phyloP scores from a whole-genome alignment of 1,140 invertebrate genomes.

The Phthorimaea operculella region DNA sequence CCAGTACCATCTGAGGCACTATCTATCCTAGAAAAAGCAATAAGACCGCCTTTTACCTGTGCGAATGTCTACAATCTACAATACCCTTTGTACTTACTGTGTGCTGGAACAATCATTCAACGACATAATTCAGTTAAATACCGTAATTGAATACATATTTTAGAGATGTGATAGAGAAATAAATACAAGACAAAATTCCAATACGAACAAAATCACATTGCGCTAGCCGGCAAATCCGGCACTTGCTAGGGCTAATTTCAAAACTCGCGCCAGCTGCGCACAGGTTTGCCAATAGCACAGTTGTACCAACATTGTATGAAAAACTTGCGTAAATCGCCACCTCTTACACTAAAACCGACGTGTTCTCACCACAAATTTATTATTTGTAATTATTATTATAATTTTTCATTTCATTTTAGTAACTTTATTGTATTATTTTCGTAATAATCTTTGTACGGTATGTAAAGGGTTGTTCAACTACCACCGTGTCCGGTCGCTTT shows the following conservation, averaged over 20 bases:
- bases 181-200: too few species aligned
- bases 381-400: conserved; percentile 1
- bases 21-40: too few species aligned
- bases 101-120: too few species aligned
- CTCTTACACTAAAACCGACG: not conserved
- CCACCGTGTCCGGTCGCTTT: conserved; percentile 36
- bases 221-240: not conserved
- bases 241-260: conserved; percentile 7
- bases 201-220: too few species aligned
- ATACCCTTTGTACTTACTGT: too few species aligned
- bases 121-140: too few species aligned
- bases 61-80: too few species aligned
- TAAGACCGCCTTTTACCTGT: too few species aligned
- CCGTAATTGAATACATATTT: not conserved
- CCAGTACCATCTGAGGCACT: too few species aligned
- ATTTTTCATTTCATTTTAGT: not conserved
- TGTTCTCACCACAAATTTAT: not conserved
- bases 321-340: not conserved
- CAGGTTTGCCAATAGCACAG: conserved; percentile 12
- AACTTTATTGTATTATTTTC: not conserved
- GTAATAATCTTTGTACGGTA: not conserved
- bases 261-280: conserved; percentile 15
- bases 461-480: conserved; percentile 34
- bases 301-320: conserved; percentile 14
- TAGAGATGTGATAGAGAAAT: not conserved